A percentile compares a stretch with the other conserved stretches of the same genome.
Evolutionary conservation across 2,888 invertebrate species (phyloP).

Genomic region (Apotomis capreana): DNA sequence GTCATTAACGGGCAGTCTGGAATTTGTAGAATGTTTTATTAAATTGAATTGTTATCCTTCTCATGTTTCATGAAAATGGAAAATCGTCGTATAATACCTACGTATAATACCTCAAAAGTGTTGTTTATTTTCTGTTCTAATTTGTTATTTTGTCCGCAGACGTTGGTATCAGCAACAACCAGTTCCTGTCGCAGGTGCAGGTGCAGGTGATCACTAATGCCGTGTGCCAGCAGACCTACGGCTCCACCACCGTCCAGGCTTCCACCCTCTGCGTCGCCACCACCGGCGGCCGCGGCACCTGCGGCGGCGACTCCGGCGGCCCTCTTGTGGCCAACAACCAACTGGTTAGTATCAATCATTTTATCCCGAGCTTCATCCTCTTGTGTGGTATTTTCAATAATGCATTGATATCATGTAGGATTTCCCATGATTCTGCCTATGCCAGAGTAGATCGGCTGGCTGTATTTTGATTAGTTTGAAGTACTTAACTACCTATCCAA

Average conservation of each 20-base stretch:
- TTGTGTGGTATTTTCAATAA: no score
- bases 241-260: neutral
- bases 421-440: no score
- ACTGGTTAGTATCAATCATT: slow-evolving; percentile 6
- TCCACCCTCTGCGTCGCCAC: slow-evolving; percentile 41
- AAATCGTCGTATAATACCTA: no score
- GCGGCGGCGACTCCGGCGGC: slow-evolving; percentile 45
- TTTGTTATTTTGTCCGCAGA: slow-evolving; percentile 41
- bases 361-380: no score
- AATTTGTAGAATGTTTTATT: no score
- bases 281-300: slow-evolving; percentile 40
- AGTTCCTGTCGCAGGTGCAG: slow-evolving; percentile 61
- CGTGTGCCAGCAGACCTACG: slow-evolving; percentile 39
- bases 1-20: no score
- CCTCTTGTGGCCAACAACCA: slow-evolving; percentile 34
- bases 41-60: no score
- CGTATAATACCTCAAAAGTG: neutral
- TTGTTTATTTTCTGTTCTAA: neutral
- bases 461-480: no score
- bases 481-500: no score
- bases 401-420: no score
- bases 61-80: no score
- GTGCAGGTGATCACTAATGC: slow-evolving; percentile 53
- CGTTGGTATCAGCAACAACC: slow-evolving; percentile 48
- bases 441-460: no score